Conservation (phyloP, 1,140 invertebrate genomes). For the Trinorchestia longiramus region DNA sequence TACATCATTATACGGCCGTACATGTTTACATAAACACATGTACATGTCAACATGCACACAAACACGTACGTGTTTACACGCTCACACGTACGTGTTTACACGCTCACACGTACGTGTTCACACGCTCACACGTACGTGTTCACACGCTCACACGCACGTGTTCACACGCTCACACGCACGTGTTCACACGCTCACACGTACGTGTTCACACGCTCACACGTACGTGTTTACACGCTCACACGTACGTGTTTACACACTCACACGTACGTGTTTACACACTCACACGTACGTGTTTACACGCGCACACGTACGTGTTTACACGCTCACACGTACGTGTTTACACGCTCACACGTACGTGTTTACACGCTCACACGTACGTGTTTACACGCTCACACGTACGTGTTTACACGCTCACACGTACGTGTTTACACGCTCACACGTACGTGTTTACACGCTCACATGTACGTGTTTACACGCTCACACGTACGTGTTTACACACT, state of each 20-base stretch:
- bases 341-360: neutral
- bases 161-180: neutral
- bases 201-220: neutral
- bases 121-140: neutral
- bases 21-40: neutral
- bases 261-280: neutral
- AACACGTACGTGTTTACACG: neutral
- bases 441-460: neutral
- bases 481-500: neutral
- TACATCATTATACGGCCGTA: neutral
- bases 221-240: neutral
- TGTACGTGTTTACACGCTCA: neutral
- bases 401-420: no score
- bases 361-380: neutral
- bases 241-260: neutral
- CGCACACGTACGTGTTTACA: no score
- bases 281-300: neutral
- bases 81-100: neutral
- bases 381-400: no score
- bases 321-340: no score
- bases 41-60: neutral
- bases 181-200: neutral
- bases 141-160: neutral
- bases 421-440: neutral
- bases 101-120: neutral